Conservation (phyloP, 1,140 invertebrate genomes). For the Anastrepha obliqua region DNA sequence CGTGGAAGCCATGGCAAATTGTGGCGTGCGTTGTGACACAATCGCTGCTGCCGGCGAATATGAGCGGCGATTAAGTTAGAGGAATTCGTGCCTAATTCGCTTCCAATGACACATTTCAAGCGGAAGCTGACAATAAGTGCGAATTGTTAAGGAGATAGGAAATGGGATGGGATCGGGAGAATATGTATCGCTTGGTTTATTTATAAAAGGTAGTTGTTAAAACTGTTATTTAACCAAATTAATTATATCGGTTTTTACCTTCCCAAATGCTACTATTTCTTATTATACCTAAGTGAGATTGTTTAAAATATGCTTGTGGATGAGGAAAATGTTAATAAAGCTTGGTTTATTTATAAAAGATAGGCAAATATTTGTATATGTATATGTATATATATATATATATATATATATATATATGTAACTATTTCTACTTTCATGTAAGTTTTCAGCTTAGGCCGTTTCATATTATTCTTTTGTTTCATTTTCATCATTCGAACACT, state of each 20-base stretch:
- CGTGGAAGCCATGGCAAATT: conserved; percentile 34
- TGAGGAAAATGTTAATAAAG: no score
- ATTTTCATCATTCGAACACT: background rate
- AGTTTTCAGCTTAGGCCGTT: background rate
- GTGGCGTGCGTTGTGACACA: conserved; percentile 41
- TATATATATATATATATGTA: no score
- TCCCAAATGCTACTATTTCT: no score
- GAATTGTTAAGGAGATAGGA: background rate
- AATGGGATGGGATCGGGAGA: background rate
- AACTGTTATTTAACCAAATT: no score
- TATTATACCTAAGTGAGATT: no score
- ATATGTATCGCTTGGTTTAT: background rate
- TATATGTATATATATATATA: no score
- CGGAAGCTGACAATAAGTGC: conserved; percentile 4
- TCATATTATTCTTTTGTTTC: background rate
- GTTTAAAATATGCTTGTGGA: no score
- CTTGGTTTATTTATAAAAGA: no score
- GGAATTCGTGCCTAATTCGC: conserved; percentile 53
- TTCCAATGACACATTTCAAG: conserved; percentile 58
- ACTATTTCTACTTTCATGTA: background rate
- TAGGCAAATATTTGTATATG: no score
- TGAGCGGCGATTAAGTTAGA: conserved; percentile 51
- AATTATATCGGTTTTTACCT: no score
- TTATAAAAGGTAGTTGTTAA: background rate
- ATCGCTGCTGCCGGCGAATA: conserved; percentile 9